Evolutionary conservation across 2,113 vertebrate genomes (phyloP).

Genomic region (Fulica atra): DNA sequence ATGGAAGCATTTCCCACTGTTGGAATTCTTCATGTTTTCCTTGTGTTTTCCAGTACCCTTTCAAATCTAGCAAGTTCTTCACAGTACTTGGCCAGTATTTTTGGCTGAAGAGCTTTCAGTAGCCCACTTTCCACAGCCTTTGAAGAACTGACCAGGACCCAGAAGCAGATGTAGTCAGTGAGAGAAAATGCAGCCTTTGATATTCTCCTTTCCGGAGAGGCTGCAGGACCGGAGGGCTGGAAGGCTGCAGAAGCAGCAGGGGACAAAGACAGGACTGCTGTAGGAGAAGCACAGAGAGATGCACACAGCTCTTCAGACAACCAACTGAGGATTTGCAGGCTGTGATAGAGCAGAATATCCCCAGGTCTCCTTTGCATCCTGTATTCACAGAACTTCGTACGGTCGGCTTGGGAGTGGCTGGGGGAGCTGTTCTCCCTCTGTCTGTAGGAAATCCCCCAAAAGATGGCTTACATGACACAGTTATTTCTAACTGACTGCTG

Average conservation of each 20-base stretch:
- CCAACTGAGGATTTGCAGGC: background rate
- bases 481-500: background rate
- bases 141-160: background rate
- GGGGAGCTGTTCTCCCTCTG: too few species aligned
- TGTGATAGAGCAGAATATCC: background rate
- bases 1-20: background rate
- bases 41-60: background rate
- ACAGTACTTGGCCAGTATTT: background rate
- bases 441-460: background rate
- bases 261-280: background rate
- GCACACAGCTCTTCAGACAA: rapidly evolving
- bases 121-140: background rate
- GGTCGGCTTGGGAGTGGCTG: background rate
- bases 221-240: background rate
- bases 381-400: background rate
- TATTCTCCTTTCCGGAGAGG: background rate
- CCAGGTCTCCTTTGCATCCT: background rate
- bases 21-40: background rate
- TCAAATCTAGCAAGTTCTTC: background rate
- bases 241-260: background rate
- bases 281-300: background rate
- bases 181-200: background rate
- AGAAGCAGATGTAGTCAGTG: rapidly evolving
- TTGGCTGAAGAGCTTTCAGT: background rate
- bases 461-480: too few species aligned